Conservation (phyloP, 2,113 vertebrate species). For the Natator depressus region DNA sequence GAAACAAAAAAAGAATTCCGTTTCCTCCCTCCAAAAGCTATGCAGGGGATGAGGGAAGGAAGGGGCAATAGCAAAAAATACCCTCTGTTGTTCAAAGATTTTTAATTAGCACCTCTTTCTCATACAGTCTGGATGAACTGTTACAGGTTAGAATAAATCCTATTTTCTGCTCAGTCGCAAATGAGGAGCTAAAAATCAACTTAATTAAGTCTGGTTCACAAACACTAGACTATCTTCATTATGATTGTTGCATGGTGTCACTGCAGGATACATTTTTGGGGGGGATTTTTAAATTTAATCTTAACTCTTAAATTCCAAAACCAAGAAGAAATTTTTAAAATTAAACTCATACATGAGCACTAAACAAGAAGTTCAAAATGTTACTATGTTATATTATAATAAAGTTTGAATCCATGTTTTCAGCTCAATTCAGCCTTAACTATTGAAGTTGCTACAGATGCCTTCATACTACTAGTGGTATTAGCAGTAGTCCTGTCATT, state of each 20-base stretch:
- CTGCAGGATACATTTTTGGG: background rate
- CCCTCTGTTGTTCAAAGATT: background rate
- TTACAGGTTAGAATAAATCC: background rate
- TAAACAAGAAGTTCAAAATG: background rate
- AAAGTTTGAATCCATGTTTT: background rate
- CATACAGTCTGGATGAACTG: background rate
- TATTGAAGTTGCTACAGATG: background rate
- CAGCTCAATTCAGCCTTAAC: background rate
- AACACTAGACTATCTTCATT: background rate
- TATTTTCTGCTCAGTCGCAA: background rate
- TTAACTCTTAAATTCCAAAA: background rate
- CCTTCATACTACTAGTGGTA: fast-evolving
- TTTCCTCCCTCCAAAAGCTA: background rate
- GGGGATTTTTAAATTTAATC: background rate
- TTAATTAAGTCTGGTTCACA: background rate
- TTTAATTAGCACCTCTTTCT: background rate
- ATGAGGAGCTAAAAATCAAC: background rate
- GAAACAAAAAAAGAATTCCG: background rate
- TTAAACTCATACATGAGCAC: background rate
- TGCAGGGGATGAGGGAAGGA: background rate
- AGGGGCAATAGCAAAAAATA: background rate
- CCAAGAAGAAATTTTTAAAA: no score
- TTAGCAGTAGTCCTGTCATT: background rate
- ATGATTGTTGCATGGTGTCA: background rate
- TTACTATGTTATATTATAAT: background rate